A percentile compares a stretch with the other conserved stretches of the same genome.
Evolutionary conservation across 1,140 invertebrate species (phyloP).

Genomic region (Parasteatoda tepidariorum): DNA sequence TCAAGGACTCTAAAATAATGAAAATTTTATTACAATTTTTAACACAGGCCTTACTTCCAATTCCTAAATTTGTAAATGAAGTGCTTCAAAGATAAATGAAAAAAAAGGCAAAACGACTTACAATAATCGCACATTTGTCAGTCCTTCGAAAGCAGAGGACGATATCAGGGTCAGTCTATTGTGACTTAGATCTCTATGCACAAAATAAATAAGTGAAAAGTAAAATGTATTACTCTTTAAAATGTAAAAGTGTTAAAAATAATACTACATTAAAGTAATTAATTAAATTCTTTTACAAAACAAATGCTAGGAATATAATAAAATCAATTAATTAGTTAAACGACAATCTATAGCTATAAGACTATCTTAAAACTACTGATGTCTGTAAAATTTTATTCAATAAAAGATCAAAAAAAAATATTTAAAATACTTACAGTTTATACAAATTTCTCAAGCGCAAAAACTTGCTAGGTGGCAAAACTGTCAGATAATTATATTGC

Average conservation of each 20-base stretch:
- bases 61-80: no score
- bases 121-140: conserved; percentile 60
- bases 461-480: conserved; percentile 63
- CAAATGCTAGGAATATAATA: no score
- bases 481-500: conserved; percentile 63
- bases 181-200: conserved; percentile 63
- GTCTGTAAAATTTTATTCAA: background rate
- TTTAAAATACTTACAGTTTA: conserved; percentile 62
- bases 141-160: conserved; percentile 62
- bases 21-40: no score
- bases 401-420: background rate
- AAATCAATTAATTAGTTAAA: no score
- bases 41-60: no score
- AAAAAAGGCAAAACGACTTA: conserved; percentile 20
- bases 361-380: no score
- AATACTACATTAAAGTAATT: no score
- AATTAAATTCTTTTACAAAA: no score
- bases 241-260: no score
- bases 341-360: no score
- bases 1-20: conserved; percentile 38
- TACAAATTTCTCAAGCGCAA: conserved; percentile 64
- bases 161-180: conserved; percentile 61
- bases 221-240: no score
- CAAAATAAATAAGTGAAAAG: background rate
- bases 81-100: no score